phyloP scores from a whole-genome alignment of 2,888 invertebrate genomes.

The Drosophila dives region DNA sequence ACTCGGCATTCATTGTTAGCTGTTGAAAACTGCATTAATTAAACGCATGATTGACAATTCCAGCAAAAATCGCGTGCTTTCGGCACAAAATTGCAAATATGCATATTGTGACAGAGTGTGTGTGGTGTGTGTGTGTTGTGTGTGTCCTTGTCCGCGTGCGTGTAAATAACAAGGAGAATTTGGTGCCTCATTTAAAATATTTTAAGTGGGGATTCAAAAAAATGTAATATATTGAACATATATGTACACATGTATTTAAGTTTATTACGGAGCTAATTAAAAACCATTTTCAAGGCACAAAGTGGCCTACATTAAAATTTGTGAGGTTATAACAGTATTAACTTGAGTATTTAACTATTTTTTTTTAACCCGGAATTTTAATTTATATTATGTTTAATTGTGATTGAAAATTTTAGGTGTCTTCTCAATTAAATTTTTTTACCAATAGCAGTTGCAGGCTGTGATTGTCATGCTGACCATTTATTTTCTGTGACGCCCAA shows the following conservation, averaged over 20 bases:
- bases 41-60: slow-evolving; percentile 76
- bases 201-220: neutral
- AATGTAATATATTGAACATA: neutral
- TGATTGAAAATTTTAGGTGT: neutral
- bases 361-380: neutral
- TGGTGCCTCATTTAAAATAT: slow-evolving; percentile 9
- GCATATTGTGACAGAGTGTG: slow-evolving; percentile 54
- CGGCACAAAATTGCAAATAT: slow-evolving; percentile 67
- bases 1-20: slow-evolving; percentile 34
- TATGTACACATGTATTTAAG: neutral
- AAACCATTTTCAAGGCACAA: neutral
- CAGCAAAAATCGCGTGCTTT: slow-evolving; percentile 36
- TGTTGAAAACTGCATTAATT: slow-evolving; percentile 77
- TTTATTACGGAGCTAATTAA: neutral
- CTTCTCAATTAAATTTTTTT: neutral
- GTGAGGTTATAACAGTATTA: neutral
- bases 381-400: neutral
- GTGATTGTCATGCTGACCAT: slow-evolving; percentile 1
- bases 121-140: slow-evolving; percentile 4
- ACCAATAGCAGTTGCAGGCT: neutral
- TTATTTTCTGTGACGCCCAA: slow-evolving; percentile 8
- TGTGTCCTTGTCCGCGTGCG: neutral
- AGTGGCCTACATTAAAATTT: too few relatives aligned
- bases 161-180: slow-evolving; percentile 23
- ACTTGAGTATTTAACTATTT: neutral